Evolutionary conservation across 2,113 vertebrate genomes (phyloP).

Genomic region (Syngnathus scovelli): DNA sequence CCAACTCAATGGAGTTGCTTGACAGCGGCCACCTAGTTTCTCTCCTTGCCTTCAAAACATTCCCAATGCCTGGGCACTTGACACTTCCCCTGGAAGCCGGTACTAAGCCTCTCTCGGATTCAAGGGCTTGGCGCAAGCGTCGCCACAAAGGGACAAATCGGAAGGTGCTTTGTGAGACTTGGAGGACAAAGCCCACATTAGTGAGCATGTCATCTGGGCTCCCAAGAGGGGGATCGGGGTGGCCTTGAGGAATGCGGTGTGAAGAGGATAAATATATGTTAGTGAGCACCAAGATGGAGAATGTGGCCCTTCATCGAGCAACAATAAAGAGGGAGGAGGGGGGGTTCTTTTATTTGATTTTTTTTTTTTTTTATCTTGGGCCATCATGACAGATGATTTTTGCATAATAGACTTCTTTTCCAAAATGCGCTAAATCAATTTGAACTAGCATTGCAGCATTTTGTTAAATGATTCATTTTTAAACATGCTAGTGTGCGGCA

Average conservation of each 20-base stretch:
- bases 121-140: constrained; percentile 64
- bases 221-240: constrained; percentile 51
- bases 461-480: too few species aligned
- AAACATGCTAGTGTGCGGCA: background rate
- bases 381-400: background rate
- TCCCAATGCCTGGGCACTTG: constrained; percentile 66
- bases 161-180: constrained; percentile 68
- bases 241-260: constrained; percentile 60
- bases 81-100: constrained; percentile 54
- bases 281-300: constrained; percentile 53
- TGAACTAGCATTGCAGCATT: too few species aligned
- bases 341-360: background rate
- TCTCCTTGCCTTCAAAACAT: constrained; percentile 57
- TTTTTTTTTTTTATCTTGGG: background rate
- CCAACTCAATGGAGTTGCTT: constrained; percentile 62
- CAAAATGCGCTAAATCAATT: too few species aligned
- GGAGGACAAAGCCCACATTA: constrained; percentile 70
- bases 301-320: constrained; percentile 17
- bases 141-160: constrained; percentile 67
- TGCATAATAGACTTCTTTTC: background rate
- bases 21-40: constrained; percentile 52
- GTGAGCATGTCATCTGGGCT: constrained; percentile 67
- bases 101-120: constrained; percentile 63
- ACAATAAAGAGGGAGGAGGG: background rate
- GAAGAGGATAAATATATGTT: constrained; percentile 70